Conservation (phyloP, 2,113 vertebrate species). For the Phyllopteryx taeniolatus region DNA sequence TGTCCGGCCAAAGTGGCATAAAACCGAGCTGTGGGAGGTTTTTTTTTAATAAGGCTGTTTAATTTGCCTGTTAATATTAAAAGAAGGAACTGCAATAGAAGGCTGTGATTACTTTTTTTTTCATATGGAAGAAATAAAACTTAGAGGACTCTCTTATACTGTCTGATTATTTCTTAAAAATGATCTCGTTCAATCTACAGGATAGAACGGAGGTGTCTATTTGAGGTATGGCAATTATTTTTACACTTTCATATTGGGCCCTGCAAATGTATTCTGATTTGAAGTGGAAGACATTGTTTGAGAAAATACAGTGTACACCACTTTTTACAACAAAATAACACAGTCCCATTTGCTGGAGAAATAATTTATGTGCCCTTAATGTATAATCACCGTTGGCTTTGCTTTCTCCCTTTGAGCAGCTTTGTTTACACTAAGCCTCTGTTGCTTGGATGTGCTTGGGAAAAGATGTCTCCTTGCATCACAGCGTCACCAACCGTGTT, state of each 20-base stretch:
- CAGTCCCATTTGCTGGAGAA: not conserved
- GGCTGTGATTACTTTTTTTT: not conserved
- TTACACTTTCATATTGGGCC: no score
- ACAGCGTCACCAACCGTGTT: conserved; percentile 30
- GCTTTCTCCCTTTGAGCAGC: conserved; percentile 1
- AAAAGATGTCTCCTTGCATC: conserved; percentile 31
- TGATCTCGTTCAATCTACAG: no score
- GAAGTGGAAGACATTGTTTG: no score
- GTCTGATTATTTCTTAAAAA: no score
- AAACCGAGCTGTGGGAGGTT: conserved; percentile 26
- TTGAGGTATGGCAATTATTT: no score
- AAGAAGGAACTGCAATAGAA: not conserved
- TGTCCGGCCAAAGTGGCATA: conserved; percentile 31
- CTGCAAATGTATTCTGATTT: no score
- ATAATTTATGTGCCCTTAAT: not conserved
- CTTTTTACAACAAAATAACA: no score
- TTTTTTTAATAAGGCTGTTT: not conserved
- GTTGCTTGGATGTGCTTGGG: conserved; percentile 22
- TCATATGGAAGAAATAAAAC: no score
- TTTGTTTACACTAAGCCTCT: conserved; percentile 22
- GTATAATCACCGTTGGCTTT: not conserved
- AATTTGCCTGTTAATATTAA: not conserved
- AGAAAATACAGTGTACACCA: no score
- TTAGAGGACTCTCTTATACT: no score
- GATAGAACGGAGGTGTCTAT: no score